These are phyloP conservation scores for Synergus japonicus DNA, from an alignment of 2,888 invertebrate species.

Conservation along the genomic window DNA sequence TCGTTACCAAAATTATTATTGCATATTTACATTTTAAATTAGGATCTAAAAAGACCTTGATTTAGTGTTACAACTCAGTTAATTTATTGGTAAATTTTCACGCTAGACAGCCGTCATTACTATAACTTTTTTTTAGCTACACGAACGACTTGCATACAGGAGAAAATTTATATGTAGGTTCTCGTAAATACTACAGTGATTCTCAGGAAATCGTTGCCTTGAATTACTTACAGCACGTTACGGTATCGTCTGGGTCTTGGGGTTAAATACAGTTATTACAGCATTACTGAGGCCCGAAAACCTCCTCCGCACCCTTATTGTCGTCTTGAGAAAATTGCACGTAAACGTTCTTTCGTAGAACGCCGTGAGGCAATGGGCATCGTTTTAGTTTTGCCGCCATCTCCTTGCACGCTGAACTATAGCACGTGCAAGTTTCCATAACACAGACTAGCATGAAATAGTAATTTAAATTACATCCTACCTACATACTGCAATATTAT, in stretches of 20 bases:
- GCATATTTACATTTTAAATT: neutral
- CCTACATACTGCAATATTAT: neutral
- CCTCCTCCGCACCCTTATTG: slow-evolving; percentile 53
- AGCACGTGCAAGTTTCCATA: neutral
- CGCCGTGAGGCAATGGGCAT: neutral
- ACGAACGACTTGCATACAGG: neutral
- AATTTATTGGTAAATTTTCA: neutral
- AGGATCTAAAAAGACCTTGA: neutral
- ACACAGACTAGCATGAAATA: neutral
- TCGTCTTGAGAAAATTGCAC: slow-evolving; percentile 54
- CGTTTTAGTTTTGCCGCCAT: slow-evolving; percentile 31
- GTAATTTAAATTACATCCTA: neutral
- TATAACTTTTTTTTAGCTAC: neutral
- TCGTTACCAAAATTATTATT: neutral
- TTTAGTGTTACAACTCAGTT: neutral
- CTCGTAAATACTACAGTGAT: slow-evolving; percentile 32
- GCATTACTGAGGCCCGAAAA: slow-evolving; percentile 52
- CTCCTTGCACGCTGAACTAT: slow-evolving; percentile 21
- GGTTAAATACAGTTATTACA: slow-evolving; percentile 56
- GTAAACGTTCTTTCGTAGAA: slow-evolving; percentile 46
- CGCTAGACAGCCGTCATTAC: neutral
- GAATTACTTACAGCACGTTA: slow-evolving; percentile 54
- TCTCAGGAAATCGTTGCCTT: slow-evolving; percentile 30
- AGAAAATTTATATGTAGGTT: slow-evolving; percentile 32
- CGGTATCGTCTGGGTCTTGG: slow-evolving; percentile 38